A percentile compares a stretch with the other conserved stretches of the same genome.
phyloP scores from a whole-genome alignment of 2,888 invertebrate species.

The Drosophila mulleri region DNA sequence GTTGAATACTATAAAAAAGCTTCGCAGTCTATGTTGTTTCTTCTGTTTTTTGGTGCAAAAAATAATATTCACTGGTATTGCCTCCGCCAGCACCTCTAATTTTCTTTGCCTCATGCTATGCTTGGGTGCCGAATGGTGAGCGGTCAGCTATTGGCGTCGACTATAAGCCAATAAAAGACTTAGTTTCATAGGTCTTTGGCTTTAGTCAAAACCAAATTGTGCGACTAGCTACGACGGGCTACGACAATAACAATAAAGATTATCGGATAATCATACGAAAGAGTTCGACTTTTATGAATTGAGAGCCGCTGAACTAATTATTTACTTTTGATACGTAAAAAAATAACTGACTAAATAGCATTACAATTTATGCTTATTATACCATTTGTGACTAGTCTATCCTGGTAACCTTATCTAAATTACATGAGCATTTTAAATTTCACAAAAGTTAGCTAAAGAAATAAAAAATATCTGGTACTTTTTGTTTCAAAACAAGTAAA shows the following conservation, averaged over 20 bases:
- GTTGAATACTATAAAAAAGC: constrained; percentile 28
- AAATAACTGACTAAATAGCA: too few relatives aligned
- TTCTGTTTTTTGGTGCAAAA: constrained; percentile 51
- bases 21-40: constrained; percentile 20
- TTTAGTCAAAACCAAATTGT: constrained; percentile 71
- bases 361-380: too few relatives aligned
- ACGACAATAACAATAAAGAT: neutral
- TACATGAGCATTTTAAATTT: too few relatives aligned
- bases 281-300: too few relatives aligned
- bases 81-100: constrained; percentile 25
- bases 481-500: too few relatives aligned
- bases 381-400: too few relatives aligned
- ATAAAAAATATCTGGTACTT: too few relatives aligned
- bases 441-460: too few relatives aligned
- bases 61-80: constrained; percentile 61
- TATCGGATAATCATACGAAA: neutral
- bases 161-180: constrained; percentile 41
- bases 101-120: constrained; percentile 11
- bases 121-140: constrained; percentile 8
- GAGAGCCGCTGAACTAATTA: too few relatives aligned
- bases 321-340: too few relatives aligned
- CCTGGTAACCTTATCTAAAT: too few relatives aligned
- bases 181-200: constrained; percentile 52
- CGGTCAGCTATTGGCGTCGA: constrained; percentile 29
- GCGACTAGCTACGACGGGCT: constrained; percentile 51